Percentiles rank a stretch among this genome's conserved stretches.
Evolutionary conservation across 2,888 invertebrate genomes (phyloP).

Genomic region (Ecdyonurus torrentis): DNA sequence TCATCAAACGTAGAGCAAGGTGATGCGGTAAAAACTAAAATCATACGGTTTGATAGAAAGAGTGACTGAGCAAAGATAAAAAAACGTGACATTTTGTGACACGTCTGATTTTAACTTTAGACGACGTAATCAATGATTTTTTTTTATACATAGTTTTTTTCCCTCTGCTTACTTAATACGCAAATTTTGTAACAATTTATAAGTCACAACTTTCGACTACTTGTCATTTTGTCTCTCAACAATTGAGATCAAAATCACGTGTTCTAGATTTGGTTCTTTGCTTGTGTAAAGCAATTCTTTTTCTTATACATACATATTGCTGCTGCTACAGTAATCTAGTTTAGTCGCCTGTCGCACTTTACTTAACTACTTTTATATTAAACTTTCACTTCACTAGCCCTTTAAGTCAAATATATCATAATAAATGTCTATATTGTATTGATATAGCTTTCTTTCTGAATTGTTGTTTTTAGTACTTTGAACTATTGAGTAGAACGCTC

Average conservation of each 20-base stretch:
- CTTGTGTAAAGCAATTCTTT: neutral
- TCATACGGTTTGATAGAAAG: neutral
- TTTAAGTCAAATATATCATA: neutral
- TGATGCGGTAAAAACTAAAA: neutral
- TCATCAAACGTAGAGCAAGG: neutral
- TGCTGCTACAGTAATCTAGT: neutral
- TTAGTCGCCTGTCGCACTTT: neutral
- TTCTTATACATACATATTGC: too few relatives aligned
- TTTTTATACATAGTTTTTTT: too few relatives aligned
- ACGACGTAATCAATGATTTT: neutral
- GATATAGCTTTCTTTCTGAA: too few relatives aligned
- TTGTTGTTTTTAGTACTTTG: too few relatives aligned
- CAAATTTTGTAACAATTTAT: too few relatives aligned
- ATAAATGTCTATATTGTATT: too few relatives aligned
- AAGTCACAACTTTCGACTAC: neutral
- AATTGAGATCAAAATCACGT: neutral
- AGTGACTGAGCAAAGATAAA: too few relatives aligned
- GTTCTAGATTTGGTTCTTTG: neutral
- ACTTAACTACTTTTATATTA: neutral
- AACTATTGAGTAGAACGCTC: too few relatives aligned
- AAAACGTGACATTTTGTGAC: neutral
- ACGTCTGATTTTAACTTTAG: neutral
- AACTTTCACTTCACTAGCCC: neutral
- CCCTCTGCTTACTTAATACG: too few relatives aligned
- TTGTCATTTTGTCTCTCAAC: neutral